A percentile compares a stretch with the other conserved stretches of the same genome.
Evolutionary conservation across 1,140 invertebrate species (phyloP).

Genomic region (Eupristina koningsbergeri): DNA sequence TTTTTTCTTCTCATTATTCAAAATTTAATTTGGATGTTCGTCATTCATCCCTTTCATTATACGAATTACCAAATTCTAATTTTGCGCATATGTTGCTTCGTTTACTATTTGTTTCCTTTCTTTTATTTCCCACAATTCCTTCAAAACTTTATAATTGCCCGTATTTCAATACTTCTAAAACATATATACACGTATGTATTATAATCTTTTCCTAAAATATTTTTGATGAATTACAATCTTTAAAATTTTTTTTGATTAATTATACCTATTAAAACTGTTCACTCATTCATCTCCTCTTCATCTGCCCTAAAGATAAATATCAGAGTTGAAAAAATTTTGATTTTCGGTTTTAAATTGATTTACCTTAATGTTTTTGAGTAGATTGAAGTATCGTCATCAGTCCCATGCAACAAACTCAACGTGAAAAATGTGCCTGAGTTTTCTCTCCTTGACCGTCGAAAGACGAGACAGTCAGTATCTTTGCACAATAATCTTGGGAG

Average conservation of each 20-base stretch:
- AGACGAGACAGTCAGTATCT: slow-evolving; percentile 36
- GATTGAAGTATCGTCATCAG: background rate
- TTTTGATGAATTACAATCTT: background rate
- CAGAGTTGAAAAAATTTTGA: background rate
- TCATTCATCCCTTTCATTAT: too few relatives aligned
- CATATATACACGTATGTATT: too few relatives aligned
- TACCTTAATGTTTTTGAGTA: background rate
- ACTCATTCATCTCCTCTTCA: background rate
- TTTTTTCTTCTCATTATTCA: too few relatives aligned
- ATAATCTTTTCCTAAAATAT: too few relatives aligned
- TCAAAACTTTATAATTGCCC: too few relatives aligned
- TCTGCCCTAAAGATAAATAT: background rate
- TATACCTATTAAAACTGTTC: background rate
- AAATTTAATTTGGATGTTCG: too few relatives aligned
- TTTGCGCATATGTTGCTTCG: too few relatives aligned
- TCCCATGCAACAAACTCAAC: background rate
- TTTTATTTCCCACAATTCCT: too few relatives aligned
- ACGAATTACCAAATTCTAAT: too few relatives aligned
- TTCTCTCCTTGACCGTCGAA: slow-evolving; percentile 20
- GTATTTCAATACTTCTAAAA: too few relatives aligned
- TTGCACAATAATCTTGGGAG: slow-evolving; percentile 53
- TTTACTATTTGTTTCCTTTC: too few relatives aligned
- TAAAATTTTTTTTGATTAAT: background rate
- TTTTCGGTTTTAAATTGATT: too few relatives aligned
- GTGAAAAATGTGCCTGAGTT: background rate